A percentile compares a stretch with the other conserved stretches of the same genome.
These are phyloP conservation scores for Motacilla alba DNA, from an alignment of 2,113 vertebrate genomes.

Conservation along the genomic window DNA sequence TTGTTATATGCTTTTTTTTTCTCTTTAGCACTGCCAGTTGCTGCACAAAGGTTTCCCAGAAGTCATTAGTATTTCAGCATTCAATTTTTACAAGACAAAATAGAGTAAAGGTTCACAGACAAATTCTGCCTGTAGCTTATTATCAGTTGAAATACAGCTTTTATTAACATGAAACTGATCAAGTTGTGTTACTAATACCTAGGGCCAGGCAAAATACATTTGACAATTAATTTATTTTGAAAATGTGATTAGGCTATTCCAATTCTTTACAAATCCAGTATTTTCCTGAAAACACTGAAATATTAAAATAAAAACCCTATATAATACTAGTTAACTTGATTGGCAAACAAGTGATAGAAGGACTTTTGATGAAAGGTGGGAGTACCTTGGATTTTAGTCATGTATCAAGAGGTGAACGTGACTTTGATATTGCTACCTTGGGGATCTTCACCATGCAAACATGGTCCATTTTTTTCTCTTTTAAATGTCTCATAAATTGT, in stretches of 20 bases:
- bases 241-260: not conserved
- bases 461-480: not conserved
- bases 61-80: constrained; percentile 32
- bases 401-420: not conserved
- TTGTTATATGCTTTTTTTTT: not conserved
- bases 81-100: not conserved
- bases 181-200: not conserved
- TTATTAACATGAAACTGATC: not conserved
- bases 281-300: not conserved
- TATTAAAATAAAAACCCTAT: not conserved
- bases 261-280: not conserved
- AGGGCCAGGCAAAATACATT: not conserved
- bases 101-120: not conserved
- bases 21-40: not conserved
- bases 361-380: not conserved
- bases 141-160: not conserved
- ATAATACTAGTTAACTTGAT: not conserved
- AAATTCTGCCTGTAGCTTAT: not conserved
- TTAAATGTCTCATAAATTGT: not conserved
- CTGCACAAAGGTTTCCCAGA: constrained; percentile 19
- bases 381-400: not conserved
- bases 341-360: not conserved
- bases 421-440: not conserved
- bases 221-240: not conserved
- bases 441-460: not conserved